These are phyloP conservation scores for Albula glossodonta DNA, from an alignment of 2,113 vertebrate genomes.

Conservation along the genomic window DNA sequence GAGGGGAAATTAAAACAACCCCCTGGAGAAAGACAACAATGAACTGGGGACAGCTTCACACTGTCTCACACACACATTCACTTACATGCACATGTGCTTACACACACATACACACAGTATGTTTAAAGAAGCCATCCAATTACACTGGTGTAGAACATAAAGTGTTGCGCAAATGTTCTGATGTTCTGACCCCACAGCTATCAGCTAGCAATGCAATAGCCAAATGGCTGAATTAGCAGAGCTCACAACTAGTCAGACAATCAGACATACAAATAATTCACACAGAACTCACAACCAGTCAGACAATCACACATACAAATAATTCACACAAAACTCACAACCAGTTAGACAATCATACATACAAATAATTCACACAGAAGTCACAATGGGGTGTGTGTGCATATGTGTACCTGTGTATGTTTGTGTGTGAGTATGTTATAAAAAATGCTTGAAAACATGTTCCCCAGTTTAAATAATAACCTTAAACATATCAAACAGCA, in stretches of 20 bases:
- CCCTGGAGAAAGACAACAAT: not conserved
- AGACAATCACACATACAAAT: not conserved
- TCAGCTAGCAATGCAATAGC: too few relatives aligned
- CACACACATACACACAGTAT: not conserved
- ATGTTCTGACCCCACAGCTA: too few relatives aligned
- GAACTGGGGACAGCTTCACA: not conserved
- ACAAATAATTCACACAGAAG: not conserved
- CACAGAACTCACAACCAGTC: not conserved
- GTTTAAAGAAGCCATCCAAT: too few relatives aligned
- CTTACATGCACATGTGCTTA: not conserved
- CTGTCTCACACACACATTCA: not conserved
- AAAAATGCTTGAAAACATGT: too few relatives aligned
- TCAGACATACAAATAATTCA: too few relatives aligned
- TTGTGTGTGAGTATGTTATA: too few relatives aligned
- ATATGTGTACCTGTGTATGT: too few relatives aligned
- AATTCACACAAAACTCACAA: not conserved
- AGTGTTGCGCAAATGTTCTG: too few relatives aligned
- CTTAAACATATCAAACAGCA: too few relatives aligned
- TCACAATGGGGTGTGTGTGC: not conserved
- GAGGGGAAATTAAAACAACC: not conserved
- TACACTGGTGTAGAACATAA: too few relatives aligned
- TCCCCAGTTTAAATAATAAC: too few relatives aligned
- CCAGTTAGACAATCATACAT: not conserved
- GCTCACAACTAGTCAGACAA: not conserved
- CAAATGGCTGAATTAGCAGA: not conserved